A percentile compares a stretch with the other conserved stretches of the same genome.
These are phyloP conservation scores for Perithous albicinctus DNA, from an alignment of 2,888 invertebrate genomes.

Conservation along the genomic window DNA sequence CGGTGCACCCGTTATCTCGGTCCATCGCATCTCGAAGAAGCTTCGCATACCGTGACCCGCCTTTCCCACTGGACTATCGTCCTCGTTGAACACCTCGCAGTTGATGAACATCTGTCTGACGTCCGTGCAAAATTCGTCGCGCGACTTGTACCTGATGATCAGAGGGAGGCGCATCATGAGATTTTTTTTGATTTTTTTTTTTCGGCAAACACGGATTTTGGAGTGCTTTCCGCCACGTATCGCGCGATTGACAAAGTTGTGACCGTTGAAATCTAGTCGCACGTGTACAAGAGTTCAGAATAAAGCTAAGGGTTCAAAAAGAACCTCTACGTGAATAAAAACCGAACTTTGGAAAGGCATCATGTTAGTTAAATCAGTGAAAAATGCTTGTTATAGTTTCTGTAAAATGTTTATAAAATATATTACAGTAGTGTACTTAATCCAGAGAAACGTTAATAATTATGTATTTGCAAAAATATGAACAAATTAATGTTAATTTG, in stretches of 20 bases:
- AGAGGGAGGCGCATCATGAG: constrained; percentile 52
- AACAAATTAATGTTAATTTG: too few species aligned
- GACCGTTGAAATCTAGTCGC: neutral
- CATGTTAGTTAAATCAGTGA: too few species aligned
- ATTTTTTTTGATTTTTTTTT: constrained; percentile 44
- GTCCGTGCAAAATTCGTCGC: constrained; percentile 96
- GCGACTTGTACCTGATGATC: constrained; percentile 93
- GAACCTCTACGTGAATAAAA: neutral
- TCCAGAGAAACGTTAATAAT: too few species aligned
- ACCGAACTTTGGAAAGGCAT: neutral
- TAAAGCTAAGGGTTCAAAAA: neutral
- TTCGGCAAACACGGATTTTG: constrained; percentile 34
- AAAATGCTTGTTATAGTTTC: too few species aligned
- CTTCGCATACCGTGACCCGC: constrained; percentile 97
- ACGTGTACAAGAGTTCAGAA: constrained; percentile 13
- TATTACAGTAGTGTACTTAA: too few species aligned
- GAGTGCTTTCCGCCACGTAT: constrained; percentile 5
- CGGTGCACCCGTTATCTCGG: constrained; percentile 87
- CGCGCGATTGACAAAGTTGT: constrained; percentile 23
- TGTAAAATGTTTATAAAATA: too few species aligned
- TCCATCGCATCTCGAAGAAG: constrained; percentile 97
- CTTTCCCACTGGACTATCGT: constrained; percentile 98
- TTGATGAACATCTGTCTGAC: constrained; percentile 98
- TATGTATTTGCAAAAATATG: too few species aligned
- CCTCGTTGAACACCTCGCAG: constrained; percentile 99